Percentiles rank a stretch among this genome's conserved stretches.
Conservation (phyloP, 2,888 invertebrate genomes). For the Nebria salina region DNA sequence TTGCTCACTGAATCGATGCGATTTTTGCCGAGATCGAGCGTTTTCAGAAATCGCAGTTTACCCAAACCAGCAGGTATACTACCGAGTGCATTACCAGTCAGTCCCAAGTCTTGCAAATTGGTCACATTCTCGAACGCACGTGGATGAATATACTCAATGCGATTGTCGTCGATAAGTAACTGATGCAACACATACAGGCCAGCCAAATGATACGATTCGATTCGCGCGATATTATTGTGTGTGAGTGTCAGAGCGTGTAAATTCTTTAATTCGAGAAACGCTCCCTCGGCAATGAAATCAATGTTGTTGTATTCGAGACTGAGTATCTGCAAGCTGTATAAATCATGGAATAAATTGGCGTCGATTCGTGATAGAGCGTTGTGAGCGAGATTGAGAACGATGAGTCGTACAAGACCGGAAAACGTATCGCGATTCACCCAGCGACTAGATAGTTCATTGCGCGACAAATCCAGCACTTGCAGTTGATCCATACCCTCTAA, state of each 20-base stretch:
- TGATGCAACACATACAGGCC: constrained; percentile 79
- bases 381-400: constrained; percentile 78
- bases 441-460: constrained; percentile 78
- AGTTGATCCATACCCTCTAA: constrained; percentile 78
- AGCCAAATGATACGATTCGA: constrained; percentile 76
- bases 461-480: constrained; percentile 77
- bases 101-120: constrained; percentile 78
- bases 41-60: constrained; percentile 75
- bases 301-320: constrained; percentile 78
- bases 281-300: constrained; percentile 75
- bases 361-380: constrained; percentile 79
- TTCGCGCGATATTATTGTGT: constrained; percentile 74
- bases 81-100: constrained; percentile 77
- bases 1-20: constrained; percentile 76
- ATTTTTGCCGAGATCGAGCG: constrained; percentile 85
- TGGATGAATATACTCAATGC: constrained; percentile 73
- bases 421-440: constrained; percentile 84
- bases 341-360: constrained; percentile 75
- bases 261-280: constrained; percentile 79
- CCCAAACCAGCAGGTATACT: constrained; percentile 77
- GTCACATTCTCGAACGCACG: constrained; percentile 81
- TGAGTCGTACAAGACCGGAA: constrained; percentile 76
- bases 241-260: constrained; percentile 79
- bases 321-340: constrained; percentile 78
- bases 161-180: constrained; percentile 78